Base-by-base conservation (phyloP, 2,797 vertebrate genomes). In the Pangasius krempfi region DNA sequence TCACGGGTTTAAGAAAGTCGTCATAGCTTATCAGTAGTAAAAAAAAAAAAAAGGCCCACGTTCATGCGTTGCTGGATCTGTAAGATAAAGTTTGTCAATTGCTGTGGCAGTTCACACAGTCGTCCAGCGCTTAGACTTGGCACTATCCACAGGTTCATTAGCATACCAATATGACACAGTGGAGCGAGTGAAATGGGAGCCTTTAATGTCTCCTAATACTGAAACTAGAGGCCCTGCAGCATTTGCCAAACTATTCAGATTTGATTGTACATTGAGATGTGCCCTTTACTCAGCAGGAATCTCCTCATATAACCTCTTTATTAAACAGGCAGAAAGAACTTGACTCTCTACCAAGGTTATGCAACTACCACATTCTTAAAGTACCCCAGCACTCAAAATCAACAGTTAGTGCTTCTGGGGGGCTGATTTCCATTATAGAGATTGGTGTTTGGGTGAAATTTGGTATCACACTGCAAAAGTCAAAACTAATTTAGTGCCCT, bases 161-260 rank as follows among this genome's bases (percentile, higher is more conserved):
- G 86, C 87, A 92, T 88, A 87, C 82, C 85, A 91, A 89, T 89
- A 66, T 88, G 83, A 84, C 40, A 88, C 76, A 90, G 78, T 18
- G 30, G 78, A 79, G 86, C 56, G 40, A 79, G 27, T 47, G 85
- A 68, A 89, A 72, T 50, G 30, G 44, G 66, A 86, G 68, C 13
- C 66, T 89, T 89, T 89, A 50, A 85, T 37, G 81, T 81, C 87
- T 82, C 47, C 54, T 70, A 62, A 76, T 90, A 70, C 33, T 87
- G 64, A 85, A 88, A 76, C 50, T n/a, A 83, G 80, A 89, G 70
- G 52, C 88, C 89, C 54, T 52, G 27, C 56, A 44, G 56, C 20
- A 58, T 86, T 82, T 80, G 88, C 76, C 52, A 86, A 90, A 89
- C 88, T 87, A 87, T 86, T 87, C 64, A 47, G 83, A 86, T 90